Base-by-base conservation (phyloP, 2,888 invertebrate genomes). In the Leucozona laternaria region DNA sequence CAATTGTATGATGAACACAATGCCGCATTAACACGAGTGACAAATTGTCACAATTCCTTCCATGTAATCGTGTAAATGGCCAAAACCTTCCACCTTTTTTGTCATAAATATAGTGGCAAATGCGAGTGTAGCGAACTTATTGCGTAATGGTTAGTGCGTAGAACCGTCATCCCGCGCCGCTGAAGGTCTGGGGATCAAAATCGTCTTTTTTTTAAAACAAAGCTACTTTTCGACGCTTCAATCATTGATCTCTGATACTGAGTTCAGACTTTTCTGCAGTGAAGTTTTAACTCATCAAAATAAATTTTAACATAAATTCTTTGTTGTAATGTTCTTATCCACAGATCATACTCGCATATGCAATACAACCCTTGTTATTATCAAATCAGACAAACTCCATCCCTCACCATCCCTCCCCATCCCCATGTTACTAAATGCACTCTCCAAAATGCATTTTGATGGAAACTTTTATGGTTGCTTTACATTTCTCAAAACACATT, bases 401-500 rank as follows among this genome's bases (percentile, higher is more conserved):
- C 34, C 4, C 11, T n/a, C n/a, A n/a, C n/a, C n/a, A n/a, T n/a
- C n/a, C n/a, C n/a, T n/a, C n/a, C n/a, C 22, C 53, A 40, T 60
- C 40, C 7, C 13, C 13, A 45, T n/a, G 31, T 31, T 15, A 13
- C 8, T 13, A 48, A 17, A 15, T 17, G 22, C 8, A 8, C 48
- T 37, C 68, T 50, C 6, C 3, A 53, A 68, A 68, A 53, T 53
- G 53, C 68, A 71, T 60, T 55, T 57, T 28, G 57, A 58, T 73
- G 73, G 22, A 66, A 71, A 82, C 81, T 86, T 86, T 86, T 86
- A 86, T 75, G 86, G 82, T 31, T 79, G 68, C 75, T 53, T 53
- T 53, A 75, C 73, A 78, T 78, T 73, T 78, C 58, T 43, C 50
- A 55, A 73, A 82, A 78, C 48, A 50, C 86, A 86, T 86, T 86